phyloP scores from a whole-genome alignment of 2,888 invertebrate species.

The Cenopis cana region DNA sequence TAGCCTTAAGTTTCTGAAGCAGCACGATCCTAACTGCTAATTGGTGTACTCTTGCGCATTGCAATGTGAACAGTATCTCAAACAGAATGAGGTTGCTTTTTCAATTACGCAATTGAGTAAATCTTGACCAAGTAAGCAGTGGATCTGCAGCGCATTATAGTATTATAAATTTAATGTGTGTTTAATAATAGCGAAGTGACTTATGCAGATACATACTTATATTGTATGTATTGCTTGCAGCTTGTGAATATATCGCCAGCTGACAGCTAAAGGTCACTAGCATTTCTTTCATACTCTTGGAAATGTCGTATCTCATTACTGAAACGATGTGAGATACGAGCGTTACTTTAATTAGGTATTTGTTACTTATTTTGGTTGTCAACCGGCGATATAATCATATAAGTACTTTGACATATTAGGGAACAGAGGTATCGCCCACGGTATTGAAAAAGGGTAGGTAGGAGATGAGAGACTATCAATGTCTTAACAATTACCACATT shows the following conservation, averaged over 20 bases:
- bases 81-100: background rate
- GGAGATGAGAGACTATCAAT: background rate
- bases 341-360: too few relatives aligned
- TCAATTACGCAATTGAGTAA: background rate
- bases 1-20: conserved; percentile 22
- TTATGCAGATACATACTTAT: conserved; percentile 2
- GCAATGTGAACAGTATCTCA: background rate
- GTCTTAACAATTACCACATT: background rate
- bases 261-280: too few relatives aligned
- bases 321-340: too few relatives aligned
- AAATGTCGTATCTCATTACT: too few relatives aligned
- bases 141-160: conserved; percentile 26
- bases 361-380: too few relatives aligned
- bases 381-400: too few relatives aligned
- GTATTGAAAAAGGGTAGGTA: background rate
- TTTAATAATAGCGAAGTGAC: conserved; percentile 17
- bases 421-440: background rate
- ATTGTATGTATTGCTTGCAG: background rate
- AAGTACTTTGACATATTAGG: conserved; percentile 1
- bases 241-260: conserved; percentile 7
- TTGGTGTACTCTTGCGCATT: background rate
- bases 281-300: too few relatives aligned
- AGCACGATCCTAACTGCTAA: background rate
- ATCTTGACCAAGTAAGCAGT: conserved; percentile 1
- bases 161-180: conserved; percentile 36